phyloP scores from a whole-genome alignment of 2,113 vertebrate genomes.

The Engystomops pustulosus region DNA sequence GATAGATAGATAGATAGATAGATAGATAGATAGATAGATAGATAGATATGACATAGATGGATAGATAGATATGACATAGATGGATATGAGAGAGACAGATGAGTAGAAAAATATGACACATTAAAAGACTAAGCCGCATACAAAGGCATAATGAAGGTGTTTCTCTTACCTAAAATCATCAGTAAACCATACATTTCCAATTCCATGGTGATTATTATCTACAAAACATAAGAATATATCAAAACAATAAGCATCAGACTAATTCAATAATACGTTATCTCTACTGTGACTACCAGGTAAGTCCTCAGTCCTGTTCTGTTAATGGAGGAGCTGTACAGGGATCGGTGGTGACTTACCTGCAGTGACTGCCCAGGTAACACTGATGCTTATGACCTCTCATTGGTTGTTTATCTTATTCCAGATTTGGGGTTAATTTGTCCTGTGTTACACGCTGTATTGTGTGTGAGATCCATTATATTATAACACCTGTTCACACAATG shows the following conservation, averaged over 20 bases:
- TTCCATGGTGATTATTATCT: neutral
- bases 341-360: neutral
- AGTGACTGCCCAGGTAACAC: neutral
- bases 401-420: neutral
- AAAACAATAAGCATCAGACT: no score
- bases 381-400: neutral
- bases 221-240: neutral
- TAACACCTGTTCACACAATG: slow-evolving; percentile 15
- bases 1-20: no score
- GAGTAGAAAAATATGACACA: neutral
- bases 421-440: neutral
- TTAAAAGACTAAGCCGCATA: no score
- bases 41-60: slow-evolving; percentile 15
- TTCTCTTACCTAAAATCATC: neutral
- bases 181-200: neutral
- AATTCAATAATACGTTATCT: no score
- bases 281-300: no score
- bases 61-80: slow-evolving; percentile 14
- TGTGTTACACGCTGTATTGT: neutral
- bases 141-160: no score
- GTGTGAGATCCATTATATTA: neutral
- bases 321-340: no score
- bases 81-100: neutral
- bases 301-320: no score
- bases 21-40: slow-evolving; percentile 13